Base-by-base conservation (phyloP, 1,140 invertebrate genomes). In the Antheraea mylitta region DNA sequence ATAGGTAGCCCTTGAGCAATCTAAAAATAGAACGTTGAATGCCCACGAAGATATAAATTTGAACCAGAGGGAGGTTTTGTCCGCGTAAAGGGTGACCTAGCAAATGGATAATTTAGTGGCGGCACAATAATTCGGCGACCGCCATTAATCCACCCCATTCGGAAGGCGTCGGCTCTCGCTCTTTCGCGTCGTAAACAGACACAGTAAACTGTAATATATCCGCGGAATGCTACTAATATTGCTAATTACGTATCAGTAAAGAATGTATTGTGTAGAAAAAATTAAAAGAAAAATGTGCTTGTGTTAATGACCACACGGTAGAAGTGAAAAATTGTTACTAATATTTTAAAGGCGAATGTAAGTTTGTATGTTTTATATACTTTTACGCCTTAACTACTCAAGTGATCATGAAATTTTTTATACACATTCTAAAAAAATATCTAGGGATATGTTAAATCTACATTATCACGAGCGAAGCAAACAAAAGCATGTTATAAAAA, bases 41-140 rank as follows among this genome's bases (percentile, higher is more conserved):
- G 8, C 37, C 64, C 64, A 48, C 64, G 16, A 53, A 22, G 18
- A 42, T 16, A 65, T 65, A 65, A 65, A 65, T 65, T 65, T 48
- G 16, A 42, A 65, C 38, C 18, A 65, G 45, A 16, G 36, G 38
- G 22, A 18, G 38, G 36, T 42, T 65, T 65, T 65, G 68, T 69
- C 66, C 66, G 64, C 66, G 67, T 66, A 75, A 75, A 75, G 70
- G 70, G 66, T 67, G 53, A 63, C 53, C 67, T 71, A 53, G 61
- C 64, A 53, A 53, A 62, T 72, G 68, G 68, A 72, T 72, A 72
- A 75, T 70, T 72, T 75, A 72, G 66, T 70, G 71, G 63, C 67
- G 67, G 74, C 64, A 72, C 74, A 75, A 70, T 75, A 72, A 72
- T 72, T 72, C 68, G 68, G 36, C 63, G 70, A 60, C 59, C 70